A percentile compares a stretch with the other conserved stretches of the same genome.
These are phyloP conservation scores for Spisula subtruncata DNA, from an alignment of 2,888 invertebrate species.

Conservation along the genomic window DNA sequence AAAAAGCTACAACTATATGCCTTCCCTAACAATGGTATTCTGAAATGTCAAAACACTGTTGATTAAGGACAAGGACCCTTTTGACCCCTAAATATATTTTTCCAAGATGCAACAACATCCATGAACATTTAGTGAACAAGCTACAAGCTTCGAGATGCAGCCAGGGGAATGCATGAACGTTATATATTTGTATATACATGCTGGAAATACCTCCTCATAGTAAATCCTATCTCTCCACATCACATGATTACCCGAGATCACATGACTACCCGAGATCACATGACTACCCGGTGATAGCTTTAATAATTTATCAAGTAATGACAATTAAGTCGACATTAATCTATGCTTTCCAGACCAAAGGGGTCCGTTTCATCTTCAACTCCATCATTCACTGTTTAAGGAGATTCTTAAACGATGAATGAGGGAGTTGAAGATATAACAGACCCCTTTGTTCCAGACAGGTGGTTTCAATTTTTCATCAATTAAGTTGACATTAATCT, in stretches of 20 bases:
- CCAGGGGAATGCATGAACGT: neutral
- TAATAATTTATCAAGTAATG: constrained; percentile 5
- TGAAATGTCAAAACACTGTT: too few relatives aligned
- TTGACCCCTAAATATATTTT: neutral
- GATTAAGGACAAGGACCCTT: neutral
- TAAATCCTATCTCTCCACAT: constrained; percentile 49
- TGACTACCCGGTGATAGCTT: constrained; percentile 34
- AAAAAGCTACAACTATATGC: too few relatives aligned
- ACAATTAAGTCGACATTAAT: neutral
- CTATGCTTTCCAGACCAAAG: too few relatives aligned
- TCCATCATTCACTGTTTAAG: too few relatives aligned
- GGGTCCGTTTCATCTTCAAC: too few relatives aligned
- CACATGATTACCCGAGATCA: constrained; percentile 40
- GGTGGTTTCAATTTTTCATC: too few relatives aligned
- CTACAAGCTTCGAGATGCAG: neutral
- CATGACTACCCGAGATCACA: too few relatives aligned
- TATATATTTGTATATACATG: constrained; percentile 7
- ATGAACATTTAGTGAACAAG: neutral
- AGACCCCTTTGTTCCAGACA: too few relatives aligned
- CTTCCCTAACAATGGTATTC: too few relatives aligned
- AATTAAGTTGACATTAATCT: neutral
- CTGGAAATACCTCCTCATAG: constrained; percentile 53
- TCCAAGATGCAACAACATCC: neutral
- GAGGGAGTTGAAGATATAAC: too few relatives aligned
- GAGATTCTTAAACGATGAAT: too few relatives aligned